Conservation (phyloP, 2,797 vertebrate genomes). For the Lagorchestes hirsutus region DNA sequence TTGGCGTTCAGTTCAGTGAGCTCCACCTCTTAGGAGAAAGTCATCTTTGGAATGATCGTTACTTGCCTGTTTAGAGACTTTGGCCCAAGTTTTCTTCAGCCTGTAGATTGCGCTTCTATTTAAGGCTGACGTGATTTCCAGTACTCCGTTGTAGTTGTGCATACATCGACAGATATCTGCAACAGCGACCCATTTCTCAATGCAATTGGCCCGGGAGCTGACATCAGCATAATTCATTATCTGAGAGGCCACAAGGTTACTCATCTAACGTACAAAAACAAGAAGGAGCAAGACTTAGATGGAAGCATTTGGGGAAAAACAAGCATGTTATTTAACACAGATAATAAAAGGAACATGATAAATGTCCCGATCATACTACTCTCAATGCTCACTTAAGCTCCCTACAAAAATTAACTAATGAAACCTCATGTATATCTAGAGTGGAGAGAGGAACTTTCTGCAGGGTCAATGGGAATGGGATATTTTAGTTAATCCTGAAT, state of each 20-base stretch:
- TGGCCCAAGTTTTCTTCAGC: slow-evolving; percentile 97
- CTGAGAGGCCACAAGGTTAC: slow-evolving; percentile 97
- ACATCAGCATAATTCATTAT: slow-evolving; percentile 96
- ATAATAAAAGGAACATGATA: neutral
- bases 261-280: slow-evolving; percentile 89
- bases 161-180: slow-evolving; percentile 96
- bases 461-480: neutral
- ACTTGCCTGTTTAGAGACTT: slow-evolving; percentile 95
- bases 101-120: slow-evolving; percentile 97
- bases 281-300: slow-evolving; percentile 28
- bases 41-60: neutral
- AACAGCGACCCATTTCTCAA: slow-evolving; percentile 97
- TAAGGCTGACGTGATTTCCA: slow-evolving; percentile 96
- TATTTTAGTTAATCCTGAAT: neutral
- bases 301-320: neutral
- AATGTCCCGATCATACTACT: accelerated
- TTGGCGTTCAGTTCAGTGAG: neutral
- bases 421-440: neutral
- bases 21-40: neutral
- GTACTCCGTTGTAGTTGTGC: slow-evolving; percentile 96
- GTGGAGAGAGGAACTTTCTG: neutral
- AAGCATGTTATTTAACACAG: neutral
- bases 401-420: neutral
- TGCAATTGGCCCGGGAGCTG: slow-evolving; percentile 92
- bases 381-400: neutral